phyloP scores from a whole-genome alignment of 2,797 vertebrate species.

The Myotis vivesi region DNA sequence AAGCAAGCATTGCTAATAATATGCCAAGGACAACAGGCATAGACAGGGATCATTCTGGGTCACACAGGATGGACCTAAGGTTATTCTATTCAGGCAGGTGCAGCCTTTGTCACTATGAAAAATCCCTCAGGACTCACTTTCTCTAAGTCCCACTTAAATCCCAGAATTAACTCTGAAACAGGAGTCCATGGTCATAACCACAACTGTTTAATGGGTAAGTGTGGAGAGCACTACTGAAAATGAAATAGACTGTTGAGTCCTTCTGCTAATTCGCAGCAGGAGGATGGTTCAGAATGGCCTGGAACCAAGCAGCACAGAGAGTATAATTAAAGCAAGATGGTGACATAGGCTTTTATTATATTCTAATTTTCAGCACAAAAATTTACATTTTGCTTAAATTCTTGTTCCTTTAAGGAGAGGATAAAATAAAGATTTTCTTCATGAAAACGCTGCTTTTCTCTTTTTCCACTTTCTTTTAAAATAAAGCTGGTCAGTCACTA shows the following conservation, averaged over 20 bases:
- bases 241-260: not conserved
- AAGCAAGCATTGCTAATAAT: not conserved
- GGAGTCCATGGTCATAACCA: not conserved
- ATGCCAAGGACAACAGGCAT: not conserved
- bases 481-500: slow-evolving; percentile 59
- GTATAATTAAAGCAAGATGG: slow-evolving; percentile 42
- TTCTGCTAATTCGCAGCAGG: not conserved
- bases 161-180: not conserved
- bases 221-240: not conserved
- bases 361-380: slow-evolving; percentile 29
- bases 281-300: not conserved
- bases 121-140: not conserved
- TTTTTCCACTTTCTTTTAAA: slow-evolving; percentile 28
- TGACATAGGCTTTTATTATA: not conserved
- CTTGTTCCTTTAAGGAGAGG: slow-evolving; percentile 41
- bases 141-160: not conserved
- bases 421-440: slow-evolving; percentile 53
- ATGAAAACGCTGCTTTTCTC: slow-evolving; percentile 23
- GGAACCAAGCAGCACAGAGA: not conserved
- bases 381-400: slow-evolving; percentile 45
- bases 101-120: not conserved
- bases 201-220: not conserved
- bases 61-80: not conserved
- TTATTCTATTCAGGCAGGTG: not conserved
- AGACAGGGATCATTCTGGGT: not conserved